phyloP scores from a whole-genome alignment of 2,113 vertebrate species.

The Calidris pygmaea region DNA sequence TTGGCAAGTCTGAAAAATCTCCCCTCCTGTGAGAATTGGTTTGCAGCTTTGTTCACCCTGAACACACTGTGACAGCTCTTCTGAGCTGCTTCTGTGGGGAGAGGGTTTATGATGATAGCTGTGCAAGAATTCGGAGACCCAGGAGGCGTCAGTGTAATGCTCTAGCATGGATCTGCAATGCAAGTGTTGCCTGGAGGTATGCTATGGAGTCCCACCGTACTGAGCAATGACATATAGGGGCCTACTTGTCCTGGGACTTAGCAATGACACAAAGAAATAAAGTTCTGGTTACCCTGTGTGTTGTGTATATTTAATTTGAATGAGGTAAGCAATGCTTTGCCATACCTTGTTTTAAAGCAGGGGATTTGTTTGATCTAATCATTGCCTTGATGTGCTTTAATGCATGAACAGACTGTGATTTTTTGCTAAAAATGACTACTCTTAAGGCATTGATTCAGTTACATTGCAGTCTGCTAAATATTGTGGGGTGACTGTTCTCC shows the following conservation, averaged over 20 bases:
- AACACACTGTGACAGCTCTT: neutral
- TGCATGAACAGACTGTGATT: neutral
- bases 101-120: neutral
- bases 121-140: fast-evolving
- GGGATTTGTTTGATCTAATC: neutral
- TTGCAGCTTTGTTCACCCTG: neutral
- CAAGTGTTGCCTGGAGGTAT: neutral
- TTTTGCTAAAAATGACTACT: neutral
- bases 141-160: neutral
- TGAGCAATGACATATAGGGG: neutral
- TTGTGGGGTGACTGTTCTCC: neutral
- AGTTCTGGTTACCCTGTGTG: neutral
- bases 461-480: neutral
- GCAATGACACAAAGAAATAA: neutral
- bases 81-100: neutral
- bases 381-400: neutral
- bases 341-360: neutral
- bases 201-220: neutral
- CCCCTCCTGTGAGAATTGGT: neutral
- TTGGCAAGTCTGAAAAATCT: neutral
- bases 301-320: neutral
- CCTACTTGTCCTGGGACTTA: neutral
- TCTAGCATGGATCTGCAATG: neutral
- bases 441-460: neutral
- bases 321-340: neutral